Percentiles rank a stretch among this genome's conserved stretches.
phyloP scores from a whole-genome alignment of 2,888 invertebrate species.

The Amphipoea oculea region DNA sequence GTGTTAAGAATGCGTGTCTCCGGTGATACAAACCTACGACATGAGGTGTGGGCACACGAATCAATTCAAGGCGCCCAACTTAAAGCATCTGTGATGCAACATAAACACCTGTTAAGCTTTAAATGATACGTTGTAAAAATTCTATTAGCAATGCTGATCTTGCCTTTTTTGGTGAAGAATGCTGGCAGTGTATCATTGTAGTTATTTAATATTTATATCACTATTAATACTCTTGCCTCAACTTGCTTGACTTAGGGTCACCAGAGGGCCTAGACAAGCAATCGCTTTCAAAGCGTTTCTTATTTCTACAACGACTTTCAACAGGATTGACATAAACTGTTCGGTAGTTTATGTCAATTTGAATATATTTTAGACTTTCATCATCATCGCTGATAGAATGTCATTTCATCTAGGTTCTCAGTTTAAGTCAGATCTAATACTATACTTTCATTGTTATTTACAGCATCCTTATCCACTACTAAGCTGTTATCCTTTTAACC shows the following conservation, averaged over 20 bases:
- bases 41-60: constrained; percentile 55
- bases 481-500: neutral
- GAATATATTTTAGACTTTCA: neutral
- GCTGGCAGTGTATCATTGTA: constrained; percentile 25
- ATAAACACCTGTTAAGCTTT: constrained; percentile 48
- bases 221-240: neutral
- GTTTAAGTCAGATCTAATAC: neutral
- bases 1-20: constrained; percentile 48
- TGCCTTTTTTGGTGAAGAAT: constrained; percentile 39
- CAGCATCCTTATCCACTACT: neutral
- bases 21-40: constrained; percentile 47
- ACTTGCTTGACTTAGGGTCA: neutral
- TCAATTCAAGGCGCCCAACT: constrained; percentile 63
- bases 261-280: neutral
- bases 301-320: neutral
- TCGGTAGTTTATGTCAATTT: neutral
- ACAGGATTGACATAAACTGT: neutral
- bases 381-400: neutral
- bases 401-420: neutral
- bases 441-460: neutral
- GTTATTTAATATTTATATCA: constrained; percentile 25
- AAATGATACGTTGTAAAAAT: constrained; percentile 47
- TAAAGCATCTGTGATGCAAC: constrained; percentile 57
- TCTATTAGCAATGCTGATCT: constrained; percentile 39
- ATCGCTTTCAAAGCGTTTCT: neutral